phyloP scores from a whole-genome alignment of 2,113 vertebrate species.

The Lichenostomus cassidix region DNA sequence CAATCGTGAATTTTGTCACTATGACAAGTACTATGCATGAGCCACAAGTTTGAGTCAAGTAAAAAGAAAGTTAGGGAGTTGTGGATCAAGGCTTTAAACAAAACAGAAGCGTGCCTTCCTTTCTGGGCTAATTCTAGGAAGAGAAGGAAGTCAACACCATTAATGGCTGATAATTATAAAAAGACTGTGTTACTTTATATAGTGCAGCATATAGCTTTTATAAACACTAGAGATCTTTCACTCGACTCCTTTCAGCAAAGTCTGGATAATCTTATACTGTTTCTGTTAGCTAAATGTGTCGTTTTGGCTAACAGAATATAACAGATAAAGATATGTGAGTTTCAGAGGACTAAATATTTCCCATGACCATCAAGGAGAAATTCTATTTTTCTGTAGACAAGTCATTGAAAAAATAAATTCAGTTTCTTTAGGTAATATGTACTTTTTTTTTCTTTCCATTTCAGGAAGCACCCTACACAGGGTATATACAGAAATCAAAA shows the following conservation, averaged over 20 bases:
- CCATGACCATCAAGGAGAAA: neutral
- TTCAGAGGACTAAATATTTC: neutral
- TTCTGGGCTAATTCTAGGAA: constrained; percentile 3
- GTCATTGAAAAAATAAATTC: neutral
- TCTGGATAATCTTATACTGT: neutral
- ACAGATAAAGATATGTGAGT: neutral
- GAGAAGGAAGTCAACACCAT: constrained; percentile 16
- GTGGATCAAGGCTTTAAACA: neutral
- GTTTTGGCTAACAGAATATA: no score
- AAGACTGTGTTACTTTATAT: neutral
- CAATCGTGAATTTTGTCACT: neutral
- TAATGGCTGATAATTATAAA: constrained; percentile 20
- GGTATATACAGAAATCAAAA: neutral
- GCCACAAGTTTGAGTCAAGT: neutral
- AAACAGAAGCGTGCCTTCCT: neutral
- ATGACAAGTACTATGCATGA: neutral
- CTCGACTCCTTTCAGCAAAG: neutral
- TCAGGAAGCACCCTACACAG: neutral
- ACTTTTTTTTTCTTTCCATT: neutral
- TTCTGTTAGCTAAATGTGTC: neutral
- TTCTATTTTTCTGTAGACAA: neutral
- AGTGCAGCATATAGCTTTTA: neutral
- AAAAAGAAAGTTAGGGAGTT: neutral
- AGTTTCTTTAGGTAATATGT: neutral
- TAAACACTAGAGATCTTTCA: neutral